Percentiles rank a stretch among this genome's conserved stretches.
Evolutionary conservation across 2,888 invertebrate species (phyloP).

Genomic region (Adela reaumurella): DNA sequence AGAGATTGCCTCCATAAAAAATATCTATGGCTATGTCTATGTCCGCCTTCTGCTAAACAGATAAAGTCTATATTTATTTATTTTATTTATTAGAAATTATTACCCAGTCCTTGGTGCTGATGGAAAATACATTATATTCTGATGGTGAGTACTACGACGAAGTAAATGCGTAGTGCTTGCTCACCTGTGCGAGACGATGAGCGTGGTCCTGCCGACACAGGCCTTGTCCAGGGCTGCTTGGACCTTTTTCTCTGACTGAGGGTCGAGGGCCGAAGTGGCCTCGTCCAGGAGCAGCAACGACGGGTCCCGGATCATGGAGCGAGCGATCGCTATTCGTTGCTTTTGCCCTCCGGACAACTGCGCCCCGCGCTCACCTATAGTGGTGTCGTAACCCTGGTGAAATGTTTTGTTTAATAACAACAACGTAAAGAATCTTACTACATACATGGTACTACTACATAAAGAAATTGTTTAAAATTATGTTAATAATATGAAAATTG

Average conservation of each 20-base stretch:
- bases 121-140: too few relatives aligned
- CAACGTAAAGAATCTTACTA: too few relatives aligned
- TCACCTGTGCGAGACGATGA: conserved; percentile 70
- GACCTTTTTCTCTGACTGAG: conserved; percentile 74
- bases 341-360: conserved; percentile 82
- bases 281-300: conserved; percentile 73
- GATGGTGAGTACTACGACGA: too few relatives aligned
- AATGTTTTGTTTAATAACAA: conserved; percentile 6
- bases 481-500: neutral
- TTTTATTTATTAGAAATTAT: too few relatives aligned
- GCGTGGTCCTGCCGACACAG: conserved; percentile 67
- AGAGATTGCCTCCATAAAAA: too few relatives aligned
- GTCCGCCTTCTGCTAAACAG: too few relatives aligned
- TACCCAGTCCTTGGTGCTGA: too few relatives aligned
- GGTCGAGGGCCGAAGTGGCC: conserved; percentile 81
- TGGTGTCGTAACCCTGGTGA: conserved; percentile 72
- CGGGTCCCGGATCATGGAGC: conserved; percentile 74
- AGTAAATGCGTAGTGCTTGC: too few relatives aligned
- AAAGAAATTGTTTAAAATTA: neutral
- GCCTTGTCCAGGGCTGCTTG: conserved; percentile 74
- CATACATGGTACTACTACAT: neutral
- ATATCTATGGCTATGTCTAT: too few relatives aligned
- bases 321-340: conserved; percentile 79
- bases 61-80: too few relatives aligned
- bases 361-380: conserved; percentile 77